Conservation (phyloP, 2,797 vertebrate species). For the Epinephelus awoara region DNA sequence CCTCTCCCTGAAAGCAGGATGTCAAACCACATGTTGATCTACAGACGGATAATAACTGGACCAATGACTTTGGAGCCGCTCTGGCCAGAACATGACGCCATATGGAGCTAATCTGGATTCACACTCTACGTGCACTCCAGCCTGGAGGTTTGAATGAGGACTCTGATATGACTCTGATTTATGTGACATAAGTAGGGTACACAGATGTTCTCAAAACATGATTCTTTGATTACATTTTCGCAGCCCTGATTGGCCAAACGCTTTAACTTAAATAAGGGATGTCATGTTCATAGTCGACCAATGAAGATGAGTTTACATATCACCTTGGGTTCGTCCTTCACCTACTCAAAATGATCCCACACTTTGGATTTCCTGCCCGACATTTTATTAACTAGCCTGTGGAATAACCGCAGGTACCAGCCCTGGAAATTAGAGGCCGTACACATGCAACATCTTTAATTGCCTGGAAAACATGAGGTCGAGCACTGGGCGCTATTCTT, state of each 20-base stretch:
- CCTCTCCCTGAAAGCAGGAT: not conserved
- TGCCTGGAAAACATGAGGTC: no score
- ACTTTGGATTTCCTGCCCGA: no score
- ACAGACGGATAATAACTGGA: conserved; percentile 17
- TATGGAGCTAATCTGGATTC: conserved; percentile 49
- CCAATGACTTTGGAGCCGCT: conserved; percentile 36
- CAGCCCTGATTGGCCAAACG: conserved; percentile 2
- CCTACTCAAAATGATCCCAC: no score
- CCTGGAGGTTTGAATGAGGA: conserved; percentile 23
- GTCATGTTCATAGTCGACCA: no score
- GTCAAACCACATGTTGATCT: conserved; percentile 33
- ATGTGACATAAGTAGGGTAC: conserved; percentile 14
- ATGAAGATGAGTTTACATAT: no score
- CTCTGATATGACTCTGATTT: conserved; percentile 38
- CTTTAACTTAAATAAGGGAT: not conserved
- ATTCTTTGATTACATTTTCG: conserved; percentile 8
- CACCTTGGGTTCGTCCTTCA: no score
- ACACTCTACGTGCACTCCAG: conserved; percentile 26
- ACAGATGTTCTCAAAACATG: conserved; percentile 30
- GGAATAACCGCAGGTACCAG: no score
- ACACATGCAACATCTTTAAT: no score
- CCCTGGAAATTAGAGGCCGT: no score
- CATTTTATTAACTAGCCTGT: no score
- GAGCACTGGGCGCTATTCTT: no score
- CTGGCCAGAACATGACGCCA: conserved; percentile 32